Conservation (phyloP, 2,113 vertebrate genomes). For the Sinocyclocheilus rhinocerous region DNA sequence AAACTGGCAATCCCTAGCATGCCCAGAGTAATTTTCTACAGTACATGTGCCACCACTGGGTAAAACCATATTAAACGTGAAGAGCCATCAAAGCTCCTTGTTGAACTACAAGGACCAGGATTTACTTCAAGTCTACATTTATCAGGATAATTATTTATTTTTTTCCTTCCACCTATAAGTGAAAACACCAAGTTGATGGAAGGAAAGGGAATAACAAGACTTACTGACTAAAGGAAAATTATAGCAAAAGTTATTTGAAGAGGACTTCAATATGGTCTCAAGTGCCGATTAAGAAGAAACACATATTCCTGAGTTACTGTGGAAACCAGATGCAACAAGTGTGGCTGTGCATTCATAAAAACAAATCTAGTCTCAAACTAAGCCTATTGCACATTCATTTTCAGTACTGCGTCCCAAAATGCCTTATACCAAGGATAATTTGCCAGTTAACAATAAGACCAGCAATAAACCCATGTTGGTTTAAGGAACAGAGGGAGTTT, state of each 20-base stretch:
- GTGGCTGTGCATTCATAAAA: background rate
- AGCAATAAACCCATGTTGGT: background rate
- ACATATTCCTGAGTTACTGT: too few species aligned
- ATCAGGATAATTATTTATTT: background rate
- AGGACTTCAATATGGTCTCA: slow-evolving; percentile 7
- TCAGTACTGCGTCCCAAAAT: background rate
- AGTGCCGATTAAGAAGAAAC: too few species aligned
- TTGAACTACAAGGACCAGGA: background rate
- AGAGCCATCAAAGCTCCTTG: background rate
- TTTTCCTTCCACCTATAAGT: background rate
- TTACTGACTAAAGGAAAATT: background rate
- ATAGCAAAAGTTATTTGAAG: slow-evolving; percentile 14
- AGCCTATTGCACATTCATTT: background rate
- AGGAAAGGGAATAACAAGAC: background rate
- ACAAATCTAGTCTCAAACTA: background rate
- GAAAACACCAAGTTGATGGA: background rate
- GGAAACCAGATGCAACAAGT: background rate
- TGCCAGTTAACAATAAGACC: background rate
- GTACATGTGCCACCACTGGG: background rate
- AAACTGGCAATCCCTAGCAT: background rate
- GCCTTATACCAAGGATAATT: background rate
- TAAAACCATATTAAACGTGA: background rate
- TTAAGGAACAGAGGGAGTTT: background rate
- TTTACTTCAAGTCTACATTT: background rate
- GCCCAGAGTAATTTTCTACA: slow-evolving; percentile 23